phyloP scores from a whole-genome alignment of 2,797 vertebrate genomes.

The Pseudocheirus occidentalis region DNA sequence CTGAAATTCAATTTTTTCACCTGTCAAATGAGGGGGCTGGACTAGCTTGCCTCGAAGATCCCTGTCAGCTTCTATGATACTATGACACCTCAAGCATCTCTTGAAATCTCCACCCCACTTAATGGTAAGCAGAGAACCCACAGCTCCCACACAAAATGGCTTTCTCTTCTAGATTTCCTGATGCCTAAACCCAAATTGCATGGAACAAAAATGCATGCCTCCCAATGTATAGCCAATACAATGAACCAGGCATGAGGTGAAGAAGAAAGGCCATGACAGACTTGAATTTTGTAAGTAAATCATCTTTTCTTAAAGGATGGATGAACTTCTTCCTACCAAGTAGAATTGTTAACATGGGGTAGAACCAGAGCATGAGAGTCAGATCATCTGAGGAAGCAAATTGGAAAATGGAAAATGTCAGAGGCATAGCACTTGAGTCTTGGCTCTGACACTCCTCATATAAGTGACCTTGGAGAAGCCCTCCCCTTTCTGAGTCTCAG shows the following conservation, averaged over 20 bases:
- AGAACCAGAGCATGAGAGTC: background rate
- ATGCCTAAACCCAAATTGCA: background rate
- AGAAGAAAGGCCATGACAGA: background rate
- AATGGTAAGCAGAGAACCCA: background rate
- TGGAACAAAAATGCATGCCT: background rate
- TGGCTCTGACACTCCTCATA: background rate
- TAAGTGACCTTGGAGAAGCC: background rate
- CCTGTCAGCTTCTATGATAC: background rate
- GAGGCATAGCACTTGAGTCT: no score
- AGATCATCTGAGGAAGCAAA: background rate
- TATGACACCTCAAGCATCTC: background rate
- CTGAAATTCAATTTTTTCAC: background rate
- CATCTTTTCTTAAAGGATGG: background rate
- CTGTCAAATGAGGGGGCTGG: background rate
- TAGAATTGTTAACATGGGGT: background rate
- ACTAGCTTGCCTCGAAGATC: background rate
- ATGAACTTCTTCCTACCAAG: background rate
- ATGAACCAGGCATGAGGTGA: fast-evolving
- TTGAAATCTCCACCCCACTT: fast-evolving
- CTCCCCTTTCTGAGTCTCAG: background rate
- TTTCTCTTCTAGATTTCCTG: background rate
- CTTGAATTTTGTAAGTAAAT: background rate
- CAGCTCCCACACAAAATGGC: background rate
- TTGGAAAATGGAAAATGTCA: background rate
- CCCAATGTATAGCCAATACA: background rate